A percentile compares a stretch with the other conserved stretches of the same genome.
Conservation (phyloP, 2,888 invertebrate species). For the Lottia scabra region DNA sequence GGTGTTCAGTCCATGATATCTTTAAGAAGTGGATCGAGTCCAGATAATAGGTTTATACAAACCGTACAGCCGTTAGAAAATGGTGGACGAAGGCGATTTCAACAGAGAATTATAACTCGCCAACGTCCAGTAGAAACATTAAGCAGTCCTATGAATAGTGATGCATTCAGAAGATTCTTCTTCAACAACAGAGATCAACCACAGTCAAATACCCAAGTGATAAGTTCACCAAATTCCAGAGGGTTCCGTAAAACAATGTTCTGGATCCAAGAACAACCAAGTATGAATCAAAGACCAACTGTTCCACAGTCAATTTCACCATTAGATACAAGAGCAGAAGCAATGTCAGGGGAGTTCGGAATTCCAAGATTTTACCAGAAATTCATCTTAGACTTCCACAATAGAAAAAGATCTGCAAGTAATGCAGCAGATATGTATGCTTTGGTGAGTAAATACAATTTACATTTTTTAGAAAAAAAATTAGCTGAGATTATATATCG, state of each 20-base stretch:
- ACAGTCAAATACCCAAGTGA: neutral
- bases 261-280: neutral
- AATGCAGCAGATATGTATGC: slow-evolving; percentile 11
- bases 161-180: too few species aligned
- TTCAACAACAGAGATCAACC: neutral
- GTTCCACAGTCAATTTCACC: neutral
- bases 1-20: too few species aligned
- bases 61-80: too few species aligned
- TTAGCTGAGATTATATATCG: too few species aligned
- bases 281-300: too few species aligned
- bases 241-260: neutral
- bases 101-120: too few species aligned
- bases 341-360: neutral
- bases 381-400: slow-evolving; percentile 3
- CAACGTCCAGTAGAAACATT: too few species aligned
- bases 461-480: too few species aligned
- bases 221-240: neutral
- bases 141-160: too few species aligned
- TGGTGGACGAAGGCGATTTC: too few species aligned
- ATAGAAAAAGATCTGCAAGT: neutral
- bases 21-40: too few species aligned
- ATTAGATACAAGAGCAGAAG: neutral
- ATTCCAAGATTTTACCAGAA: neutral
- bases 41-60: too few species aligned
- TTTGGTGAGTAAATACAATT: slow-evolving; percentile 9